Conservation (phyloP, 2,113 vertebrate genomes). For the Dicaeum eximium region DNA sequence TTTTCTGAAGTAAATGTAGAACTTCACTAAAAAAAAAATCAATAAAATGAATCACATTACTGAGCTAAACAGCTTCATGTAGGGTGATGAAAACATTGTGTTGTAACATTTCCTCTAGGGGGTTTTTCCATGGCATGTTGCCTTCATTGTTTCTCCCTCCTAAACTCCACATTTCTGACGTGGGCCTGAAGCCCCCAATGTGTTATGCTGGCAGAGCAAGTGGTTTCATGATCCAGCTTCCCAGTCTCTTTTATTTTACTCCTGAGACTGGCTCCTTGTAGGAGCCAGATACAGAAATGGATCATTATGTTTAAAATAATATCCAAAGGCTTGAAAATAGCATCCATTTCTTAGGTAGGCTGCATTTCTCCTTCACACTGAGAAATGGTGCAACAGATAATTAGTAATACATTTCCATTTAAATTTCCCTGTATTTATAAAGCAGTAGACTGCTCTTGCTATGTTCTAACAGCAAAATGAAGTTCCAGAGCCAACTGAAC, state of each 20-base stretch:
- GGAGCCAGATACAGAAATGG: conserved; percentile 8
- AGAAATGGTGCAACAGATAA: conserved; percentile 19
- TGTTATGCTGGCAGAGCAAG: neutral
- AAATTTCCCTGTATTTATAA: neutral
- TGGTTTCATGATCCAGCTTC: neutral
- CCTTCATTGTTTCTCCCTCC: neutral
- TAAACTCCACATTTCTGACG: neutral
- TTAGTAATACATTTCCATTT: neutral
- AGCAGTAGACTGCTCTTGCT: conserved; percentile 16
- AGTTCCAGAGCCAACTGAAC: conserved; percentile 10
- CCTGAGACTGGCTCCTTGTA: neutral
- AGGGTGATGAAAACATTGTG: neutral
- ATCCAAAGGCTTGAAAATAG: conserved; percentile 29
- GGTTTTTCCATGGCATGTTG: neutral
- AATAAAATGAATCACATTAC: neutral
- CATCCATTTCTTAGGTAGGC: conserved; percentile 6
- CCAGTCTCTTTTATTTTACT: neutral
- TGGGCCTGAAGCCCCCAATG: neutral
- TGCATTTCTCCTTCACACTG: conserved; percentile 43
- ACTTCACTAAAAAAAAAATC: neutral
- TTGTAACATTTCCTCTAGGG: neutral
- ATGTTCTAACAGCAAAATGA: conserved; percentile 14
- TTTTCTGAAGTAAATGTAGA: neutral
- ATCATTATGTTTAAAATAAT: conserved; percentile 11
- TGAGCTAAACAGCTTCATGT: neutral